Conservation (phyloP, 2,888 invertebrate genomes). For the Aspidiotus rigidus region DNA sequence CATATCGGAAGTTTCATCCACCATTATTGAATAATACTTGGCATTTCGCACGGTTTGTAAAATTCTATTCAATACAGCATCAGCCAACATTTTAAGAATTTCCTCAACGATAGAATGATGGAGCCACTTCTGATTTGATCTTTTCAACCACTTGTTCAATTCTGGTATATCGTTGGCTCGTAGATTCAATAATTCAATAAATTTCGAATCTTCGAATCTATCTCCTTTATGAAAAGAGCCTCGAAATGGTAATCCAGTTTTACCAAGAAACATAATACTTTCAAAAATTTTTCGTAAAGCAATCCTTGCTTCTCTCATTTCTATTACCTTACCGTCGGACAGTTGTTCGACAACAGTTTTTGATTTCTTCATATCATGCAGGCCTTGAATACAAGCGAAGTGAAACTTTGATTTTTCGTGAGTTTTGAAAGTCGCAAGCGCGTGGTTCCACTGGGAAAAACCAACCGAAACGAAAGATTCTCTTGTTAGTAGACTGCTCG, state of each 20-base stretch:
- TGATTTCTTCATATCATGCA: constrained; percentile 10
- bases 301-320: constrained; percentile 8
- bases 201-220: constrained; percentile 8
- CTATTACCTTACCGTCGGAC: constrained; percentile 6
- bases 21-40: constrained; percentile 8
- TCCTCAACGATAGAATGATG: constrained; percentile 14
- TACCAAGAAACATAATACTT: constrained; percentile 9
- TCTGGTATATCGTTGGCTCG: constrained; percentile 15
- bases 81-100: constrained; percentile 12
- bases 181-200: constrained; percentile 12
- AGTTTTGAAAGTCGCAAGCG: constrained; percentile 1
- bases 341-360: constrained; percentile 4
- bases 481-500: neutral
- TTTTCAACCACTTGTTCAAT: constrained; percentile 14
- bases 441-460: neutral
- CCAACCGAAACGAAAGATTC: constrained; percentile 1
- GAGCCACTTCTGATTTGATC: constrained; percentile 21
- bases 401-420: neutral
- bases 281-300: constrained; percentile 22
- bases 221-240: constrained; percentile 14
- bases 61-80: constrained; percentile 11
- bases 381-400: neutral
- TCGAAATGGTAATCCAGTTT: constrained; percentile 7
- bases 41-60: constrained; percentile 4
- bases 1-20: neutral